A percentile compares a stretch with the other conserved stretches of the same genome.
Evolutionary conservation across 1,140 invertebrate species (phyloP).

Genomic region (Papilio glaucus): DNA sequence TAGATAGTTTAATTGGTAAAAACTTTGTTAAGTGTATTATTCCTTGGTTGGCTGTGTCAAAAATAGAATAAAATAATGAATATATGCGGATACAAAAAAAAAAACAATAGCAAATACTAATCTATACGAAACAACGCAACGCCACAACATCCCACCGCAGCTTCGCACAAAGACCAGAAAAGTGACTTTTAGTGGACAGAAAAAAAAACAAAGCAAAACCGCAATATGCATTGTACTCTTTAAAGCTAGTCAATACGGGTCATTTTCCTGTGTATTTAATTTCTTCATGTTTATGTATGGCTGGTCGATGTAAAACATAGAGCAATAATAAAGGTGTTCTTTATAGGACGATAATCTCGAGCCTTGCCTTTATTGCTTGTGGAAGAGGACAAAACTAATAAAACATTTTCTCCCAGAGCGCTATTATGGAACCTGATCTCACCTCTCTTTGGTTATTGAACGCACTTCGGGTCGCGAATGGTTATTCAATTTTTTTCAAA

Average conservation of each 20-base stretch:
- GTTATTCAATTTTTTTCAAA: conserved; percentile 51
- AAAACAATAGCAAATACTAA: neutral
- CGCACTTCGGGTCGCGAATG: conserved; percentile 42
- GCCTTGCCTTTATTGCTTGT: conserved; percentile 48
- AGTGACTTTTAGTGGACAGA: conserved; percentile 28
- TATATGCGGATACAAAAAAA: neutral
- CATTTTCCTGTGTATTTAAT: neutral
- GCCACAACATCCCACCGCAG: conserved; percentile 12
- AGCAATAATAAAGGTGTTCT: conserved; percentile 52
- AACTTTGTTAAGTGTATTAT: no score
- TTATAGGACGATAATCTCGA: conserved; percentile 51
- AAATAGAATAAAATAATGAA: neutral
- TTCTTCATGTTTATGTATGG: conserved; percentile 17
- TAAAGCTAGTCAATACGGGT: neutral
- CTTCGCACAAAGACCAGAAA: conserved; percentile 29
- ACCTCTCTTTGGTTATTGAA: conserved; percentile 45
- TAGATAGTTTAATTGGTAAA: no score
- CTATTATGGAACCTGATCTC: conserved; percentile 56
- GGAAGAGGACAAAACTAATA: conserved; percentile 52
- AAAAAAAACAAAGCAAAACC: conserved; percentile 28
- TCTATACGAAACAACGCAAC: conserved; percentile 15
- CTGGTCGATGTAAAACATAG: conserved; percentile 45
- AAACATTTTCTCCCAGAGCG: conserved; percentile 55
- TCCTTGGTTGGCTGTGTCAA: neutral
- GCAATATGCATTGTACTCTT: conserved; percentile 2